phyloP scores from a whole-genome alignment of 2,888 invertebrate genomes.

The Macrophya alboannulata region DNA sequence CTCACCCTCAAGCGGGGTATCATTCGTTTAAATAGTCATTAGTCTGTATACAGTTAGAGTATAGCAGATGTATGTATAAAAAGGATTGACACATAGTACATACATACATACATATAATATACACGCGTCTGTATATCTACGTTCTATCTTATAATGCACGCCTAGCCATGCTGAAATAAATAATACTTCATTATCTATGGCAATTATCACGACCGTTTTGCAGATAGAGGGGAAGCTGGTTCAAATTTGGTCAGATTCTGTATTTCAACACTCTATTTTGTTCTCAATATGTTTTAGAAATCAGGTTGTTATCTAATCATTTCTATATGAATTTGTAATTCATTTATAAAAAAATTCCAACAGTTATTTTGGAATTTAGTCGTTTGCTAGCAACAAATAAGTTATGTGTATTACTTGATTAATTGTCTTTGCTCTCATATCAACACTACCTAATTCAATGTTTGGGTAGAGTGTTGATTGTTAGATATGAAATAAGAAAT shows the following conservation, averaged over 20 bases:
- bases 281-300: neutral
- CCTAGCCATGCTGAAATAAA: neutral
- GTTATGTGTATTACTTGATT: neutral
- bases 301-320: neutral
- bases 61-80: neutral
- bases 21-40: neutral
- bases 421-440: neutral
- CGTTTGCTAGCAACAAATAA: neutral
- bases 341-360: neutral
- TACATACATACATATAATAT: too few relatives aligned
- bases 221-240: neutral
- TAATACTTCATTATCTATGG: neutral
- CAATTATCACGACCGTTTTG: neutral
- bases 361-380: neutral
- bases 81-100: neutral
- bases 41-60: neutral
- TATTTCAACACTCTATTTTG: neutral
- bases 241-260: neutral
- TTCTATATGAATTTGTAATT: neutral
- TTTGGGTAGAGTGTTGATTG: neutral
- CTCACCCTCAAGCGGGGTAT: conserved; percentile 24
- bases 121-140: neutral
- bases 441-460: neutral
- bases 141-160: neutral
- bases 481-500: neutral